These are phyloP conservation scores for Donacobius atricapilla DNA, from an alignment of 2,113 vertebrate genomes.

Conservation along the genomic window DNA sequence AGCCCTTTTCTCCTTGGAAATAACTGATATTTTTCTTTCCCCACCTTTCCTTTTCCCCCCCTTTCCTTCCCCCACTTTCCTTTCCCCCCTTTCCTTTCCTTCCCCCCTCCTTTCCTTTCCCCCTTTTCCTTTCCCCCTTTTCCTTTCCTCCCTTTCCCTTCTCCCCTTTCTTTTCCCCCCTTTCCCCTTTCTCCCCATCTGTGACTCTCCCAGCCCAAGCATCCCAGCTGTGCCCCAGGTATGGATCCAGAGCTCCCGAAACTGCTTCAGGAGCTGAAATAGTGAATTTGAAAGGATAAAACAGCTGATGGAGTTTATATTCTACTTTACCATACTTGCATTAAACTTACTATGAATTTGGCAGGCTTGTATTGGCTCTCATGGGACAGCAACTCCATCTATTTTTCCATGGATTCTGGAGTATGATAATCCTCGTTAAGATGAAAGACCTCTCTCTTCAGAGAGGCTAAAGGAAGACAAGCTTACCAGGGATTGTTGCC, in stretches of 20 bases:
- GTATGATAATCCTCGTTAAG: not conserved
- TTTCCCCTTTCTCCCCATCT: not conserved
- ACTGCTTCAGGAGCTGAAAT: not conserved
- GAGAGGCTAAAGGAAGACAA: not conserved
- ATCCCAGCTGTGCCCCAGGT: not conserved
- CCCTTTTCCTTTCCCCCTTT: not conserved
- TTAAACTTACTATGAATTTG: not conserved
- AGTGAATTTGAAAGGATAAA: not conserved
- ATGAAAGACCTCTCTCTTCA: not conserved
- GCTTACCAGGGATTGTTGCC: not conserved
- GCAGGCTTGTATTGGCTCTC: not conserved
- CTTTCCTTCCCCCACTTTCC: not conserved
- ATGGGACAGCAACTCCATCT: not conserved
- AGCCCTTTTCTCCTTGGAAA: not conserved
- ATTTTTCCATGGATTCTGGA: not conserved
- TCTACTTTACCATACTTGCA: not conserved
- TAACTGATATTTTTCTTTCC: not conserved
- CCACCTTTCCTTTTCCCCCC: too few relatives aligned
- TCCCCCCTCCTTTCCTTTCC: not conserved
- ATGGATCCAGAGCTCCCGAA: not conserved
- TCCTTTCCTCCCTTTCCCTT: too few relatives aligned
- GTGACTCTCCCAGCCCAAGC: not conserved
- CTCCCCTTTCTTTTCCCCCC: too few relatives aligned
- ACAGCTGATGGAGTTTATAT: not conserved
- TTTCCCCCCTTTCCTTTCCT: not conserved